A percentile compares a stretch with the other conserved stretches of the same genome.
Conservation (phyloP, 1,140 invertebrate genomes). For the Trichomalopsis sarcophagae region DNA sequence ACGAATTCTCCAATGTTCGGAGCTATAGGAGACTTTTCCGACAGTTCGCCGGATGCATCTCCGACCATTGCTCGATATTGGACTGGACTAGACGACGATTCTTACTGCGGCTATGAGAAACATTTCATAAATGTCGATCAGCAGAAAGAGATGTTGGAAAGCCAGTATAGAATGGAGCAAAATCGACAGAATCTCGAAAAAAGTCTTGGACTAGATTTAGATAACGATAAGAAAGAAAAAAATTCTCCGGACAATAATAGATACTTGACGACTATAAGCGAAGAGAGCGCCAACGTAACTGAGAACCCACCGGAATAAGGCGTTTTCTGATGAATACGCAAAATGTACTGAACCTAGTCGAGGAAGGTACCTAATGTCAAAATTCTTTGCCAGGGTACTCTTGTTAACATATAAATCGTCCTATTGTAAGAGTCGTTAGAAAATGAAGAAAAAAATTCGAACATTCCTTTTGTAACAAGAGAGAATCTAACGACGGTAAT, state of each 20-base stretch:
- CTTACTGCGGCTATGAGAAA: constrained; percentile 57
- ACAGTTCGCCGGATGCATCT: constrained; percentile 64
- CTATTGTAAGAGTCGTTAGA: neutral
- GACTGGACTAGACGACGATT: constrained; percentile 56
- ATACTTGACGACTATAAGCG: constrained; percentile 62
- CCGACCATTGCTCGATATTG: constrained; percentile 59
- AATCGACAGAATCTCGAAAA: constrained; percentile 59
- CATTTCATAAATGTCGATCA: constrained; percentile 57
- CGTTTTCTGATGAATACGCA: constrained; percentile 40
- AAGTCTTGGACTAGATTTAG: constrained; percentile 52
- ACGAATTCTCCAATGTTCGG: constrained; percentile 62
- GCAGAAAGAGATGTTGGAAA: constrained; percentile 55
- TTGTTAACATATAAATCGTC: constrained; percentile 20
- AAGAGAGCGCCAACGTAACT: constrained; percentile 56
- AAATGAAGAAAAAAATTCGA: constrained; percentile 27
- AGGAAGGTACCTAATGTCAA: constrained; percentile 48
- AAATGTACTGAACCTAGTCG: constrained; percentile 56
- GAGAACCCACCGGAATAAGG: constrained; percentile 58
- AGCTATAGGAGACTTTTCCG: constrained; percentile 62
- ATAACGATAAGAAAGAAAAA: constrained; percentile 48
- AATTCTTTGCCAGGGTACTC: constrained; percentile 37
- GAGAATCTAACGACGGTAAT: constrained; percentile 29
- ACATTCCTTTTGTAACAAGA: constrained; percentile 14
- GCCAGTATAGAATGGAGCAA: constrained; percentile 58
- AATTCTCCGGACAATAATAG: constrained; percentile 46